These are phyloP conservation scores for Sinhomidia bicolor DNA, from an alignment of 2,888 invertebrate genomes.

Conservation along the genomic window DNA sequence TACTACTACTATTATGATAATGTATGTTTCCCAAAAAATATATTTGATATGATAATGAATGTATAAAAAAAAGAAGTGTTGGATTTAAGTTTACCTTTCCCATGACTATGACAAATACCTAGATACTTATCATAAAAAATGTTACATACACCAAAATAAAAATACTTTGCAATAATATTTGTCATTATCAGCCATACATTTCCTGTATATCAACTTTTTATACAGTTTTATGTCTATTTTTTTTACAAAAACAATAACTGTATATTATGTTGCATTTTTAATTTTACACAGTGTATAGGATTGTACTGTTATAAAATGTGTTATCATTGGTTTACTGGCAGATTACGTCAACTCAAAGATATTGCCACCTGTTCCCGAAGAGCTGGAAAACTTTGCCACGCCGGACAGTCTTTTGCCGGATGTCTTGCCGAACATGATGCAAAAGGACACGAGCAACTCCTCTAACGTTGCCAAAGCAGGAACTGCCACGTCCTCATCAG, in stretches of 20 bases:
- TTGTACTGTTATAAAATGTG: background rate
- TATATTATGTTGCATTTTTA: no score
- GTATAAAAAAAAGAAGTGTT: background rate
- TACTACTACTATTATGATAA: background rate
- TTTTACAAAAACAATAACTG: background rate
- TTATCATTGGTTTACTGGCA: conserved; percentile 36
- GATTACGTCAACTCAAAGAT: conserved; percentile 80
- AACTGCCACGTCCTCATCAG: conserved; percentile 39
- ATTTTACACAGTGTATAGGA: no score
- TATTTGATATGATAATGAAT: conserved; percentile 56
- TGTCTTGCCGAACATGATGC: conserved; percentile 69
- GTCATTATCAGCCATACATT: no score
- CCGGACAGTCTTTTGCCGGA: conserved; percentile 75
- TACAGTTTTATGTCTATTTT: no score
- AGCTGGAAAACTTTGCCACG: conserved; percentile 76
- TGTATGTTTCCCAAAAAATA: background rate
- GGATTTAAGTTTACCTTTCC: conserved; percentile 3
- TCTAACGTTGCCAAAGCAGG: conserved; percentile 34
- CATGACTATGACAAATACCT: background rate
- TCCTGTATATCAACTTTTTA: no score
- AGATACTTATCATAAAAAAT: background rate
- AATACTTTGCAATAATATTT: no score
- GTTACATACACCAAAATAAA: background rate
- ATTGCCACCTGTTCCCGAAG: conserved; percentile 79
- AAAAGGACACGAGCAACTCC: conserved; percentile 35